Conservation (phyloP, 2,888 invertebrate genomes). For the Clistopyga incitator region DNA sequence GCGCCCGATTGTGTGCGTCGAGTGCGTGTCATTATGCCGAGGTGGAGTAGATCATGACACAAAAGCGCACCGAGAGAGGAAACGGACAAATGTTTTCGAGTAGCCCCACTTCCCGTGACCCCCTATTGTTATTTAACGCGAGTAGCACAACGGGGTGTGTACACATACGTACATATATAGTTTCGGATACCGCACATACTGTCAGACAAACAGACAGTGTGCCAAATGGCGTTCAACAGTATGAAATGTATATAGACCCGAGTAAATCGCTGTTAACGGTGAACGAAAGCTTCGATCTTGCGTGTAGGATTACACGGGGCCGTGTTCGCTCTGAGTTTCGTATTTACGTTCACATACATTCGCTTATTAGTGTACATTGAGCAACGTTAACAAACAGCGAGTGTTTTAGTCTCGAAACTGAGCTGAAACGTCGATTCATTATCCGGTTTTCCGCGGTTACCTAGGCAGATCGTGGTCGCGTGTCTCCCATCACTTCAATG, state of each 20-base stretch:
- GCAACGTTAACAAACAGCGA: background rate
- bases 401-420: background rate
- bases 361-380: conserved; percentile 1
- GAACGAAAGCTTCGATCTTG: background rate
- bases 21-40: conserved; percentile 57
- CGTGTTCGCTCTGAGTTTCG: background rate
- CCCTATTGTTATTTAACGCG: conserved; percentile 58
- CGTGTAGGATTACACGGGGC: background rate
- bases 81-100: conserved; percentile 58
- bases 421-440: conserved; percentile 14
- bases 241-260: background rate
- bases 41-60: conserved; percentile 55
- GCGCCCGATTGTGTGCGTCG: conserved; percentile 44
- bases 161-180: background rate
- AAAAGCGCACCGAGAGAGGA: conserved; percentile 51
- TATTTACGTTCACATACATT: conserved; percentile 10
- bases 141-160: conserved; percentile 16
- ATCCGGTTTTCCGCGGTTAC: conserved; percentile 43
- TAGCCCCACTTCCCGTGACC: conserved; percentile 39
- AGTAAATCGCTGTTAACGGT: background rate
- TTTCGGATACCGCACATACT: conserved; percentile 8
- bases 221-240: conserved; percentile 30
- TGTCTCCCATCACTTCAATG: conserved; percentile 36
- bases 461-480: conserved; percentile 39
- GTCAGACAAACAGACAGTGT: background rate